Evolutionary conservation across 1,140 invertebrate species (phyloP).

Genomic region (Bemisia tabaci): DNA sequence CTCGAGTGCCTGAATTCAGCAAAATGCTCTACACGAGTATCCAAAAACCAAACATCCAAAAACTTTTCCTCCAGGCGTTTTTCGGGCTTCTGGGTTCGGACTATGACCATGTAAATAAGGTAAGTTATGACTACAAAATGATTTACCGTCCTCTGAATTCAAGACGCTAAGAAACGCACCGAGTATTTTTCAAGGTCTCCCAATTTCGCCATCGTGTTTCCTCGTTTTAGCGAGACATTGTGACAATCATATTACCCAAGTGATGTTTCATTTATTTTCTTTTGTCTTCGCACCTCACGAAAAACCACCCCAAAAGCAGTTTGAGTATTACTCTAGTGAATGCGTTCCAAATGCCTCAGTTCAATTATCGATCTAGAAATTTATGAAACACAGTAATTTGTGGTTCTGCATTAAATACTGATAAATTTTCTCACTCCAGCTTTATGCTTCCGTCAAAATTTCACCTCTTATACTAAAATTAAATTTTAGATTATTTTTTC

Average conservation of each 20-base stretch:
- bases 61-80: background rate
- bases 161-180: no score
- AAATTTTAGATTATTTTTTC: no score
- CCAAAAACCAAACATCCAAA: background rate
- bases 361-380: background rate
- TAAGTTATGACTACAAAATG: background rate
- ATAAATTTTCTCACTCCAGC: background rate
- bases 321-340: background rate
- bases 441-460: no score
- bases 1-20: background rate
- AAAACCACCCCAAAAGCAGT: background rate
- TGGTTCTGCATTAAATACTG: background rate
- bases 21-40: background rate
- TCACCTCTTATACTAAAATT: no score
- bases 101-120: background rate
- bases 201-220: conserved; percentile 31
- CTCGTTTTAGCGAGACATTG: background rate
- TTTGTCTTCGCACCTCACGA: no score
- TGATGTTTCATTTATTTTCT: no score
- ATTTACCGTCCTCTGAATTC: conserved; percentile 25
- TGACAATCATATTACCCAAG: no score
- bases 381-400: background rate
- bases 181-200: no score
- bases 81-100: background rate
- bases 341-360: background rate